A percentile compares a stretch with the other conserved stretches of the same genome.
Conservation (phyloP, 2,113 vertebrate species). For the Illadopsis cleaveri region DNA sequence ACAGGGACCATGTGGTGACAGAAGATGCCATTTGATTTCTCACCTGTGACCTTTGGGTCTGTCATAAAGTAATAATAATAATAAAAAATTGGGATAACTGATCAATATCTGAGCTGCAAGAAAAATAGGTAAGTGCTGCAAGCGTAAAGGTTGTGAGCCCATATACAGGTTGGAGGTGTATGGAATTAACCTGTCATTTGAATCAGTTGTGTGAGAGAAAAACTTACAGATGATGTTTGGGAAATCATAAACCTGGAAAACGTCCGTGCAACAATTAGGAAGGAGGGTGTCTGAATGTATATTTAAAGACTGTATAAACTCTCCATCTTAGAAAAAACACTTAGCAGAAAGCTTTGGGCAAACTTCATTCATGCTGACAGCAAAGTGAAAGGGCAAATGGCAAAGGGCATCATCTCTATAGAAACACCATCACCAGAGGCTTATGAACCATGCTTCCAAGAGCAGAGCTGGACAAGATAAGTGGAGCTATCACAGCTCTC, state of each 20-base stretch:
- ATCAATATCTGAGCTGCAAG: not conserved
- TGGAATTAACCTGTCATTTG: not conserved
- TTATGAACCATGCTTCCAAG: not conserved
- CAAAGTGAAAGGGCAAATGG: not conserved
- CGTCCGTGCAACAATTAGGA: fast-evolving
- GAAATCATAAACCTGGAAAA: not conserved
- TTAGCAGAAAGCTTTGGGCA: not conserved
- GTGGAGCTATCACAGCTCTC: not conserved
- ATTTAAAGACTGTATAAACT: not conserved
- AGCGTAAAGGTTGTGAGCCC: not conserved
- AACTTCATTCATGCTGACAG: not conserved
- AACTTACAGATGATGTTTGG: not conserved
- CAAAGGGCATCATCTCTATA: not conserved
- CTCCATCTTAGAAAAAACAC: not conserved
- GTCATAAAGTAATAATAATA: not conserved
- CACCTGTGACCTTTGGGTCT: not conserved
- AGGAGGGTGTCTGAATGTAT: not conserved
- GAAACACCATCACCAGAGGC: not conserved
- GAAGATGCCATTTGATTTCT: not conserved
- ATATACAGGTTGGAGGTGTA: not conserved
- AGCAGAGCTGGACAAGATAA: not conserved
- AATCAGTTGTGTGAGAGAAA: not conserved
- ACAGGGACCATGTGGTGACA: not conserved
- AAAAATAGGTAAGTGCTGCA: not conserved
- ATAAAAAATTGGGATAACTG: not conserved